Conservation (phyloP, 2,113 vertebrate species). For the Hirundichthys speculiger region DNA sequence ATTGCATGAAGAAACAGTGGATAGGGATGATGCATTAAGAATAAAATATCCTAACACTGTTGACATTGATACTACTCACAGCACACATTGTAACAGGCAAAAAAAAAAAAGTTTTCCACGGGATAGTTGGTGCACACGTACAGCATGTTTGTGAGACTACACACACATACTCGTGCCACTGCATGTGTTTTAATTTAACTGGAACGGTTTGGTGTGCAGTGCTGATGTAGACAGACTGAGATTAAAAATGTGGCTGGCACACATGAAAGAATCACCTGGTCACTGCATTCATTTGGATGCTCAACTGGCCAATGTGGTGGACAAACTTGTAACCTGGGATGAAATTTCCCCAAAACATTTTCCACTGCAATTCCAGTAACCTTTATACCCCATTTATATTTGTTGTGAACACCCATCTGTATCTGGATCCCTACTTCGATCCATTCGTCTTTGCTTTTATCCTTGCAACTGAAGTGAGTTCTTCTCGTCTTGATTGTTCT, state of each 20-base stretch:
- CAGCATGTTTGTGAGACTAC: background rate
- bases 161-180: background rate
- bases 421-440: background rate
- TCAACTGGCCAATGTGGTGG: slow-evolving; percentile 15
- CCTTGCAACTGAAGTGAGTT: background rate
- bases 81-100: background rate
- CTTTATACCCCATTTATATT: background rate
- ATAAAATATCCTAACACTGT: slow-evolving; percentile 42
- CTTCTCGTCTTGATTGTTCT: background rate
- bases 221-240: slow-evolving; percentile 9
- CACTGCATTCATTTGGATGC: slow-evolving; percentile 1
- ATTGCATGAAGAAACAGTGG: background rate
- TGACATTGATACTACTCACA: slow-evolving; percentile 30
- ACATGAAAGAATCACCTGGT: slow-evolving; percentile 10
- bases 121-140: slow-evolving; percentile 16
- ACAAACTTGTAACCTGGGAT: slow-evolving; percentile 3
- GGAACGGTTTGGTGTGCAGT: slow-evolving; percentile 23
- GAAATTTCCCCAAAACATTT: slow-evolving; percentile 26
- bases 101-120: slow-evolving; percentile 3
- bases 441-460: slow-evolving; percentile 6
- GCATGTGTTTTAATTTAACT: slow-evolving; percentile 33
- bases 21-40: slow-evolving; percentile 29
- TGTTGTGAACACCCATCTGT: background rate
- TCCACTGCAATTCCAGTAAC: background rate
- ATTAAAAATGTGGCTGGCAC: slow-evolving; percentile 31